A percentile compares a stretch with the other conserved stretches of the same genome.
Evolutionary conservation across 2,113 vertebrate species (phyloP).

Genomic region (Sula dactylatra): DNA sequence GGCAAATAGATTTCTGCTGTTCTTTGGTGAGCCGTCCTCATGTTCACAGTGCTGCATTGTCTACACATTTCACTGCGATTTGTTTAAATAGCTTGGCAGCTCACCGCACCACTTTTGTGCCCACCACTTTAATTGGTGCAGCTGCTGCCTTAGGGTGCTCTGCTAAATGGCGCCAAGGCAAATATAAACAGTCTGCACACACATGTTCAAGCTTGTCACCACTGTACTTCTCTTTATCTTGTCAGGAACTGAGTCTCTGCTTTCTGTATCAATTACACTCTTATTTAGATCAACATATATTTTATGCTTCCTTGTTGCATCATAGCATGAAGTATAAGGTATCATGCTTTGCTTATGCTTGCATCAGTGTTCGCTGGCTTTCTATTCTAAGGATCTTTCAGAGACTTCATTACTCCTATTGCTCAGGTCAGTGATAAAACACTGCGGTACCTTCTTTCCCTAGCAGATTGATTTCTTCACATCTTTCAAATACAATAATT

Average conservation of each 20-base stretch:
- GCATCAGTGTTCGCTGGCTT: not conserved
- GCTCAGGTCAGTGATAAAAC: not conserved
- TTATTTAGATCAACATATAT: not conserved
- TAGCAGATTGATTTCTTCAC: not conserved
- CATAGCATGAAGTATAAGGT: not conserved
- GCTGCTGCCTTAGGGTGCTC: not conserved
- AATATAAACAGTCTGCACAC: not conserved
- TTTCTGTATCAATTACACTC: not conserved
- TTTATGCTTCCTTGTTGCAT: not conserved
- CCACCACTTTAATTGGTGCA: not conserved
- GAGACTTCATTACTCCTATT: not conserved
- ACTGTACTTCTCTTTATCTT: not conserved
- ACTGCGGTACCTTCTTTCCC: not conserved
- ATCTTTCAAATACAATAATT: not conserved
- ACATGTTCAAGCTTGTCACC: not conserved
- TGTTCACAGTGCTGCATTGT: not conserved
- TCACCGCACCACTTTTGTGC: not conserved
- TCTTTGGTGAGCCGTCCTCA: not conserved
- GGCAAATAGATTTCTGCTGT: not conserved
- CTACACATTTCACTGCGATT: not conserved
- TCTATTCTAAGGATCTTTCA: not conserved
- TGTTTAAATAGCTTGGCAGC: not conserved
- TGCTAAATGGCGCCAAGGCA: not conserved
- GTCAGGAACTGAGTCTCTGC: not conserved
- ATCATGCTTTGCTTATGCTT: not conserved